Percentiles rank a stretch among this genome's conserved stretches.
phyloP scores from a whole-genome alignment of 2,888 invertebrate genomes.

The Pheosia tremula region DNA sequence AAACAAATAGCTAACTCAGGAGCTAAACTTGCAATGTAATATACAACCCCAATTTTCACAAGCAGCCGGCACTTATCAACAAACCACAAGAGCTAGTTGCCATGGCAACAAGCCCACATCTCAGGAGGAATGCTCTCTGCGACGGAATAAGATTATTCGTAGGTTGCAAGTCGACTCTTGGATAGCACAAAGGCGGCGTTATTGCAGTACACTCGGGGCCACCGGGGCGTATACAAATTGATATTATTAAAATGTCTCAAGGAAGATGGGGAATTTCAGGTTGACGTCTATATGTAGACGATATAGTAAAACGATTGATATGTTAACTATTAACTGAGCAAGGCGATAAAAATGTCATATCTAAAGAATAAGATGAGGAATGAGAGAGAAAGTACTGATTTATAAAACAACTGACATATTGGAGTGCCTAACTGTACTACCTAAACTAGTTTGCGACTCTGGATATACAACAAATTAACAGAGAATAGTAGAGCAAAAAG shows the following conservation, averaged over 20 bases:
- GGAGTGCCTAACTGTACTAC: too few relatives aligned
- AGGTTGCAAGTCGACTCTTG: constrained; percentile 43
- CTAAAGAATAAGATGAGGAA: too few relatives aligned
- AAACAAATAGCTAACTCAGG: too few relatives aligned
- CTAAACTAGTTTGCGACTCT: too few relatives aligned
- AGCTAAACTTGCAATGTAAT: background rate
- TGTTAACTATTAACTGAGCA: background rate
- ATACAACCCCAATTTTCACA: background rate
- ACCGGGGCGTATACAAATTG: constrained; percentile 25
- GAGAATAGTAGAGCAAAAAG: too few relatives aligned
- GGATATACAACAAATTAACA: too few relatives aligned
- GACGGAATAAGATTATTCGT: constrained; percentile 56
- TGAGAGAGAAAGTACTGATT: too few relatives aligned
- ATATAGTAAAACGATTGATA: background rate
- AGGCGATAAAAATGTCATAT: too few relatives aligned
- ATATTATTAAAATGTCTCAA: constrained; percentile 34
- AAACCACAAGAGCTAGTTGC: constrained; percentile 11
- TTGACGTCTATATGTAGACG: constrained; percentile 7
- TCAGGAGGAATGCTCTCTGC: constrained; percentile 25
- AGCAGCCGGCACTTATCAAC: background rate
- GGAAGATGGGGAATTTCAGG: background rate
- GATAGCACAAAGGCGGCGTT: constrained; percentile 42
- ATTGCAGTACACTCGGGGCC: constrained; percentile 26
- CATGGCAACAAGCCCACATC: constrained; percentile 20
- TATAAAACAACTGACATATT: too few relatives aligned